Base-by-base conservation (phyloP, 1,140 invertebrate genomes). In the Zaprionus nigranus region DNA sequence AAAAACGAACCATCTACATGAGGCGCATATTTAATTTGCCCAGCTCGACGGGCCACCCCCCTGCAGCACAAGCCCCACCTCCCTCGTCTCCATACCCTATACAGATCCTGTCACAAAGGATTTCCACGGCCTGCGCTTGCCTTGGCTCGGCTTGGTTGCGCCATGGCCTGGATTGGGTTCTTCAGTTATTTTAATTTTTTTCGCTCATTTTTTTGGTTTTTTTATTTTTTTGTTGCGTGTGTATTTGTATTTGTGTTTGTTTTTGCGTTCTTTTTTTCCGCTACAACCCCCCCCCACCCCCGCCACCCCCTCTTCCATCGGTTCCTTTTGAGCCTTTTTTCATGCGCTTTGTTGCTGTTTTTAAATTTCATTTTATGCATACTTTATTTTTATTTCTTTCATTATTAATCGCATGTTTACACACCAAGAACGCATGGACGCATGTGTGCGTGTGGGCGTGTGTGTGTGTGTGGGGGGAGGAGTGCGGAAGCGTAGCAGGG, bases 351-450 rank as follows among this genome's bases (percentile, higher is more conserved):
- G 59, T 53, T 75, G 51, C 54, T 75, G 59, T 70, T 69, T 78
- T 82, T 86, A 77, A 86, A 86, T 79, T 82, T 62, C 65, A 86
- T 86, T 86, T 82, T 79, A 64, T 77, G 68, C 68, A 87, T 80
- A 82, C 79, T 78, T 87, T 87, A 86, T 86, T 87, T 87, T 70
- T 82, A 80, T 87, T 82, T 83, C 70, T 71, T 87, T 87, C 70
- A 87, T 87, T 87, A 87, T 87, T 82, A 87, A 87, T 87, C 83
- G 77, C 80, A 78, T 87, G 83, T 87, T 87, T 87, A 80, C 79
- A 87, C 77, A 87, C 73, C 83, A 87, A 76, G 82, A 80, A 69
- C 66, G 77, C 77, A 70, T 69, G 56, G 28, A 3, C 64, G 36
- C 64, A 74, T 36, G 59, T 17, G 22, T 68, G 34, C 57, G 64